Conservation (phyloP, 2,888 invertebrate genomes). For the Morpho deidamia region DNA sequence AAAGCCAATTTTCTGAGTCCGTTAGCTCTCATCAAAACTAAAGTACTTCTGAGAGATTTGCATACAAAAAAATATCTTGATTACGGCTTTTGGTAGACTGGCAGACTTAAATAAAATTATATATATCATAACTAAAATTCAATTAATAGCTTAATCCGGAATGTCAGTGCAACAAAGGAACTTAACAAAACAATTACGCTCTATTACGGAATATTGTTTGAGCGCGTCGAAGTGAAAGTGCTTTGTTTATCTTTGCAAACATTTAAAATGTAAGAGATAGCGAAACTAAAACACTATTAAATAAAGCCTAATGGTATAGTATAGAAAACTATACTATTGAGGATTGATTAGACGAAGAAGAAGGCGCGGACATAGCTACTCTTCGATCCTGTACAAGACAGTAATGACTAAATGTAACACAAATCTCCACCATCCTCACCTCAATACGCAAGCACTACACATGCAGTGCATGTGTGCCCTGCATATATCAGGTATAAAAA, state of each 20-base stretch:
- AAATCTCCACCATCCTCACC: too few species aligned
- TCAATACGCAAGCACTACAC: too few species aligned
- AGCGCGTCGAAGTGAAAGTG: slow-evolving; percentile 38
- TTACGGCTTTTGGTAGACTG: slow-evolving; percentile 4
- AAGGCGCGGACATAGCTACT: too few species aligned
- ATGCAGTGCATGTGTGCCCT: too few species aligned
- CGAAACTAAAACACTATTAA: background rate
- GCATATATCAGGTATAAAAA: too few species aligned
- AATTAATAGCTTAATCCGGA: slow-evolving; percentile 43
- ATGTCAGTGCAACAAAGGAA: slow-evolving; percentile 44
- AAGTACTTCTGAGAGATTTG: slow-evolving; percentile 8
- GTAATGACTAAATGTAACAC: too few species aligned
- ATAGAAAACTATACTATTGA: too few species aligned
- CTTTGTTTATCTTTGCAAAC: slow-evolving; percentile 28
- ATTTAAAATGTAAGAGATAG: slow-evolving; percentile 16
- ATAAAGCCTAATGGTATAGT: too few species aligned
- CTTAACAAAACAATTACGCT: slow-evolving; percentile 43
- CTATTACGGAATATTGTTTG: slow-evolving; percentile 46
- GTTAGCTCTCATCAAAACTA: slow-evolving; percentile 5
- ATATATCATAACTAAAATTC: slow-evolving; percentile 24
- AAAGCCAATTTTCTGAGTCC: background rate
- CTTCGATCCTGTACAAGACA: too few species aligned
- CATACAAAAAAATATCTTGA: slow-evolving; percentile 13
- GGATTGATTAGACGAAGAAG: too few species aligned
- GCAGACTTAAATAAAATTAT: slow-evolving; percentile 16